Percentiles rank a stretch among this genome's conserved stretches.
phyloP scores from a whole-genome alignment of 2,888 invertebrate species.

The Agrotis puta region DNA sequence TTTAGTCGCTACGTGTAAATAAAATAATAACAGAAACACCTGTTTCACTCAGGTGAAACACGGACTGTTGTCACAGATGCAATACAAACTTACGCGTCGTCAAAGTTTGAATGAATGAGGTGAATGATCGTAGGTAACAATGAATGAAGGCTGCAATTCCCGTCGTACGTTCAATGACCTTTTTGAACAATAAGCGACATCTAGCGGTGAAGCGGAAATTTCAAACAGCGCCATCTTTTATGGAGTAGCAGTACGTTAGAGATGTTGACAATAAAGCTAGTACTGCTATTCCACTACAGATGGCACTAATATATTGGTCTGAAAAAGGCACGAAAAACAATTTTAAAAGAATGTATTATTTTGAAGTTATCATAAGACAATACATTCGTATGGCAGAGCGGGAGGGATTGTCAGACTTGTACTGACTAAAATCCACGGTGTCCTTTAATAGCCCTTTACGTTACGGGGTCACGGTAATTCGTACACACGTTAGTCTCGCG shows the following conservation, averaged over 20 bases:
- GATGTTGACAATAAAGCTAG: neutral
- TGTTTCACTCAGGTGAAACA: conserved; percentile 66
- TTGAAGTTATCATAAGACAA: neutral
- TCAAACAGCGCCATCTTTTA: conserved; percentile 57
- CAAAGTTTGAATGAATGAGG: conserved; percentile 59
- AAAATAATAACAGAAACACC: conserved; percentile 68
- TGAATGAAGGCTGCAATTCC: conserved; percentile 38
- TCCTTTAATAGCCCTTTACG: too few relatives aligned
- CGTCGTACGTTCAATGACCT: conserved; percentile 52
- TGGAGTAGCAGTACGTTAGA: conserved; percentile 19
- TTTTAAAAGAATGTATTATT: neutral
- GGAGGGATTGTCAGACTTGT: too few relatives aligned
- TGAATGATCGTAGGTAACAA: conserved; percentile 44
- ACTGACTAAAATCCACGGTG: too few relatives aligned
- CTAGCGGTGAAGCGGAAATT: conserved; percentile 53
- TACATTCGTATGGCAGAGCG: too few relatives aligned
- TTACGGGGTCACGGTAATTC: too few relatives aligned
- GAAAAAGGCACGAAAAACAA: neutral
- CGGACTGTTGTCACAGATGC: conserved; percentile 55
- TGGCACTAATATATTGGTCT: conserved; percentile 54
- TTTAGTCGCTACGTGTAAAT: conserved; percentile 34
- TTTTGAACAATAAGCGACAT: conserved; percentile 61
- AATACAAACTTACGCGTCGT: conserved; percentile 55
- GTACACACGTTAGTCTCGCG: too few relatives aligned
- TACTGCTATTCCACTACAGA: conserved; percentile 68